phyloP scores from a whole-genome alignment of 2,888 invertebrate species.

The Oxytorus armatus region DNA sequence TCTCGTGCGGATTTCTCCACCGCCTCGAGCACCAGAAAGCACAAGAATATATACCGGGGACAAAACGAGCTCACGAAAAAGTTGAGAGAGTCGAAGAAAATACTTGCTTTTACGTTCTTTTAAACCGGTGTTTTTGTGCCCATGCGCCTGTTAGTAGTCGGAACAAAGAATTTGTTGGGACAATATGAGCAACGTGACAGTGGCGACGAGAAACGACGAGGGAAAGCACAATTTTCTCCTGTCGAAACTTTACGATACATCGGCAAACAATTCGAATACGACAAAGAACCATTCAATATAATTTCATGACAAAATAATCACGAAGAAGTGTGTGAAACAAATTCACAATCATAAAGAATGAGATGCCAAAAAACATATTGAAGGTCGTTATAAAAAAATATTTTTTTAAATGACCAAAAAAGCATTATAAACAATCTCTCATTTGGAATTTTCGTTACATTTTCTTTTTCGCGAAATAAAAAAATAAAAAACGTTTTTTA shows the following conservation, averaged over 20 bases:
- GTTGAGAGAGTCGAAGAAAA: constrained; percentile 44
- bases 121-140: constrained; percentile 3
- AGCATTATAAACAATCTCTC: no score
- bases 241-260: background rate
- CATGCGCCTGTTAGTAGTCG: constrained; percentile 1
- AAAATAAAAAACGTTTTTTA: no score
- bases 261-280: background rate
- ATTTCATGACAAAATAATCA: no score
- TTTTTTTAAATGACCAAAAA: no score
- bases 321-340: no score
- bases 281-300: no score
- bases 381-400: no score
- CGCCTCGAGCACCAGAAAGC: constrained; percentile 11
- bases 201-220: background rate
- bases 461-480: no score
- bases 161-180: constrained; percentile 18
- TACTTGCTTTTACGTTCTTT: constrained; percentile 14
- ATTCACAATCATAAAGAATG: no score
- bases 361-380: no score
- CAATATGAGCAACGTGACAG: constrained; percentile 15
- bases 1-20: constrained; percentile 27
- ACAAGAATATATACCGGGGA: constrained; percentile 21
- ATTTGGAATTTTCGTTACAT: no score
- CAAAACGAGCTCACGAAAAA: constrained; percentile 27
- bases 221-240: constrained; percentile 5